Base-by-base conservation (phyloP, 2,888 invertebrate genomes). In the Sesamia inferens region DNA sequence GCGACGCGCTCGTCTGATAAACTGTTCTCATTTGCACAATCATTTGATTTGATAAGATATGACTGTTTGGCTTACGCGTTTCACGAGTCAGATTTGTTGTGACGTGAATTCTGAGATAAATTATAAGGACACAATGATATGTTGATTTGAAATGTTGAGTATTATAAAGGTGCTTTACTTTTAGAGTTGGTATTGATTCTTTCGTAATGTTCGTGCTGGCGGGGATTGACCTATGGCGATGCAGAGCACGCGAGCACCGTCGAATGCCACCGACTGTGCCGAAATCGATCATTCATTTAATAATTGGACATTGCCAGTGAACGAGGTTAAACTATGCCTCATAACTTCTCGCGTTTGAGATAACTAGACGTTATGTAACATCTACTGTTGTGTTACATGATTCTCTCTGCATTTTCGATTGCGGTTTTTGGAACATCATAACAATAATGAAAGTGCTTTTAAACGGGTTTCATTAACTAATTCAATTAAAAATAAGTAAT, bases 11-110 rank as follows among this genome's bases (percentile, higher is more conserved):
- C 82, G 89, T 82, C 85, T 89, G 92, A 92, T 92, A 93, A 93
- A 94, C 93, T 93, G 93, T 87, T 93, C 95, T 94, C 94, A 93
- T 95, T 96, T 94, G 94, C 92, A 93, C 95, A 94, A 93, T 93
- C 92, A 86, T 92, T 87, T 90, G 90, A 92, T 94, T 93, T 93
- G 96, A 96, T 96, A 95, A 93, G 93, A 93, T 94, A 94, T 89
- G 88, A 91, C 83, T 93, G 91, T 94, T 94, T 93, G 90, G 91
- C 92, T 90, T 93, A 92, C 91, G 90, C 89, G 90, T 94, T 94
- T 93, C 92, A 93, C 90, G 88, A 89, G 92, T 91, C 89, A 93
- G 96, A 96, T 96, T 96, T 95, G 92, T 94, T 92, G 85, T 89
- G 86, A 86, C 87, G 91, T 94, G 93, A 93, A 93, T 92, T 92